Percentiles rank a stretch among this genome's conserved stretches.
These are phyloP conservation scores for Pantelozetes paolii DNA, from an alignment of 2,888 invertebrate species.

Conservation along the genomic window DNA sequence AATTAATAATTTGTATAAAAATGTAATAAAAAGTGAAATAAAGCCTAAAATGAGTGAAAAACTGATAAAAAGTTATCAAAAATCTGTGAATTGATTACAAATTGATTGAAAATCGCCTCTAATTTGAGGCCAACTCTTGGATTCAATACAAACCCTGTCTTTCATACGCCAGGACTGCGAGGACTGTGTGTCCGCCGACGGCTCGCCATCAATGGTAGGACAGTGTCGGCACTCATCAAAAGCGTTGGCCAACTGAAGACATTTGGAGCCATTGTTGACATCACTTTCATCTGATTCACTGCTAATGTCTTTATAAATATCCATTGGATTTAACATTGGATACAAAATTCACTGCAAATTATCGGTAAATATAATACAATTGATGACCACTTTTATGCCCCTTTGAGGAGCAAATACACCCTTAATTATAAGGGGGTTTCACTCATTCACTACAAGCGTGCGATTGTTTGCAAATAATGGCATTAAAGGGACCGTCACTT, in stretches of 20 bases:
- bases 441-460: background rate
- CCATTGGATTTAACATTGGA: background rate
- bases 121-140: too few species aligned
- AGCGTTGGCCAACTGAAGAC: conserved; percentile 45
- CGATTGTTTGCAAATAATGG: conserved; percentile 32
- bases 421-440: background rate
- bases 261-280: background rate
- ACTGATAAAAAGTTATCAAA: conserved; percentile 36
- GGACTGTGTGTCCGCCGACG: background rate
- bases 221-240: conserved; percentile 52
- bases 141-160: conserved; percentile 65
- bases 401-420: background rate
- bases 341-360: background rate
- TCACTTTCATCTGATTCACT: background rate
- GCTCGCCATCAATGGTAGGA: conserved; percentile 51
- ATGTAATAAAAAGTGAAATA: too few species aligned
- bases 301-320: background rate
- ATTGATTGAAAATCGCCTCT: too few species aligned
- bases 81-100: background rate
- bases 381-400: background rate
- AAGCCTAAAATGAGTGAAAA: too few species aligned
- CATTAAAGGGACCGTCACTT: background rate
- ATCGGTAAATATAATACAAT: background rate
- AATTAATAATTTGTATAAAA: too few species aligned
- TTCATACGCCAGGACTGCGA: conserved; percentile 44